Evolutionary conservation across 2,888 invertebrate genomes (phyloP), one percentile per base, ranked within the genome.

Genomic region (Cephus sareptanus): DNA sequence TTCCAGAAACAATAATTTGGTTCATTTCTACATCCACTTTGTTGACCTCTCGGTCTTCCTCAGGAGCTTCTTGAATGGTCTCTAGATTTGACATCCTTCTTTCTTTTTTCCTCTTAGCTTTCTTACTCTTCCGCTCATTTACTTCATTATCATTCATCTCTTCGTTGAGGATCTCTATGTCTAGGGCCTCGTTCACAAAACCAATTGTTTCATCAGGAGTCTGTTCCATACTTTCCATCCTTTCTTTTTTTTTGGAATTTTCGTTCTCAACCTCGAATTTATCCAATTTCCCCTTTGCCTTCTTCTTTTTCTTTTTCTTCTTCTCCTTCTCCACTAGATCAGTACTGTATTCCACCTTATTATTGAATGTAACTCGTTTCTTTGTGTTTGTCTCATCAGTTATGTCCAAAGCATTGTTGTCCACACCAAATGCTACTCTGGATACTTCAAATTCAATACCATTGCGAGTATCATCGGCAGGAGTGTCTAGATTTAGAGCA

Each of bases 321-420:
- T 85, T 87, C 31, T 85, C 86, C 30, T 86, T 88, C 30, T 84
- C 86, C 4, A 76, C 75, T 1, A 76, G 80, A 81, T 90, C 89
- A 0, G 84, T 87, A 73, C 85, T 88, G 74, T 87, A 91, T 76
- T 91, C 90, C 11, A 91, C 81, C 30, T 86, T 85, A 77, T 91
- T 89, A 77, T 90, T 90, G 78, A 91, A 91, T 33, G 89, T 90
- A 4, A 91, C 91, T n/a, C 88, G 84, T 78, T 86, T 90, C 68
- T 89, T 90, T 4, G 84, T 84, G 23, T 73, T 76, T 15, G 73
- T 82, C 77, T 91, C 91, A 75, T 91, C 91, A 0, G 87, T 85
- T 40, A 91, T 79, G 82, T 91, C 90, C 35, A 91, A 81, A 12
- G 87, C 91, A 75, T 81, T 85, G 75, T 91, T 91, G 4, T 87